Conservation (phyloP, 1,140 invertebrate genomes). For the Pseudachorutes palmiensis region DNA sequence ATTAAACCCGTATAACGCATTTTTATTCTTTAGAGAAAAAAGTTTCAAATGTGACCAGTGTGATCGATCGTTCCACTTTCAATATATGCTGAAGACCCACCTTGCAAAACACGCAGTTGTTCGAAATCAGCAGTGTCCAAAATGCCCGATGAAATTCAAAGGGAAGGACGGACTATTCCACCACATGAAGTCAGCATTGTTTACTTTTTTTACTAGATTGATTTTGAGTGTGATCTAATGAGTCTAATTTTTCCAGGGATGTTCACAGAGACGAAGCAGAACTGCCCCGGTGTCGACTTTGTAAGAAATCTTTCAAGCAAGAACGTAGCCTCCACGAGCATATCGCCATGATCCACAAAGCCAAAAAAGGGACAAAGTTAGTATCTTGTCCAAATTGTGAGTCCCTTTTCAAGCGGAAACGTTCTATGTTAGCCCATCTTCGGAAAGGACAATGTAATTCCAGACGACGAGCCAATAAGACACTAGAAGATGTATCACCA, state of each 20-base stretch:
- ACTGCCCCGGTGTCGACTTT: not conserved
- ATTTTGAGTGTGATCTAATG: not conserved
- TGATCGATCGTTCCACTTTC: not conserved
- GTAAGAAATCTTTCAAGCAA: not conserved
- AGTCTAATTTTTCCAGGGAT: not conserved
- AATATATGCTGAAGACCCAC: not conserved
- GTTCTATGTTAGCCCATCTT: not conserved
- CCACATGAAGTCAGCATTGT: not conserved
- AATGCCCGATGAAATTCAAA: not conserved
- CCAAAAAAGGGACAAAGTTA: not conserved
- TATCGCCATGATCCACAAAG: not conserved
- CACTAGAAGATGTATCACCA: not conserved
- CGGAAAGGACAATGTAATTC: conserved; percentile 2
- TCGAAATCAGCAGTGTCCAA: not conserved
- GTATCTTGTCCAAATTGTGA: not conserved
- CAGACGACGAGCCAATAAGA: not conserved
- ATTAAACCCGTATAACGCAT: no score
- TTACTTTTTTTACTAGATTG: not conserved
- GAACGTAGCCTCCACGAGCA: not conserved
- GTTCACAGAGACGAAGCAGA: not conserved
- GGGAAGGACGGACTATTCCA: not conserved
- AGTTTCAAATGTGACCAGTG: not conserved
- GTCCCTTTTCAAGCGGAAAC: not conserved
- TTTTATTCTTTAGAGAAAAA: conserved; percentile 3
- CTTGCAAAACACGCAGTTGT: not conserved